Conservation (phyloP, 1,140 invertebrate species). For the Trachelipus rathkii region DNA sequence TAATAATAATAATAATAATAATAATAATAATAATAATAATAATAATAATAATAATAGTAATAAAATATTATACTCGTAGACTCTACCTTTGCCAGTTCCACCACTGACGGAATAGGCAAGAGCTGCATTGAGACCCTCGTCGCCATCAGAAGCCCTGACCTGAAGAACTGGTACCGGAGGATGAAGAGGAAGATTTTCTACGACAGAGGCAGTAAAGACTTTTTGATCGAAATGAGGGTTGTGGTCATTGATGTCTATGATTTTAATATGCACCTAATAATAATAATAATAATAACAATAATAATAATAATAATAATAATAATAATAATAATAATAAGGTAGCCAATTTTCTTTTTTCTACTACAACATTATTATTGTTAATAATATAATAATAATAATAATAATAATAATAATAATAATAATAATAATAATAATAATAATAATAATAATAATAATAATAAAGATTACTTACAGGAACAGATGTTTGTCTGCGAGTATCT, state of each 20-base stretch:
- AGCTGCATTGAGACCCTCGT: slow-evolving; percentile 69
- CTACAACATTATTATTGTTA: not conserved
- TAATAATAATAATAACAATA: not conserved
- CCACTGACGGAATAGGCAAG: slow-evolving; percentile 68
- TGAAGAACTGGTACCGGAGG: slow-evolving; percentile 73
- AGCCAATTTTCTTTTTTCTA: not conserved
- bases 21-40: slow-evolving; percentile 1
- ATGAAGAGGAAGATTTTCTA: slow-evolving; percentile 73
- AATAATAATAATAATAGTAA: not conserved
- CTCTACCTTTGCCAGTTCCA: slow-evolving; percentile 63
- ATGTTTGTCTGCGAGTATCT: slow-evolving; percentile 62
- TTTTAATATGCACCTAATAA: slow-evolving; percentile 59
- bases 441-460: slow-evolving; percentile 16
- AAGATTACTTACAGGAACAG: slow-evolving; percentile 61
- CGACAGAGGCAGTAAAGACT: slow-evolving; percentile 69
- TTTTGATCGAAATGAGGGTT: slow-evolving; percentile 69
- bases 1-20: not conserved
- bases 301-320: not conserved
- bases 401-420: slow-evolving; percentile 21
- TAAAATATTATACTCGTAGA: not conserved
- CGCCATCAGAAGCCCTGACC: slow-evolving; percentile 69
- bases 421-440: not conserved
- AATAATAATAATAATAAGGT: slow-evolving; percentile 12
- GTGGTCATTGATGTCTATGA: slow-evolving; percentile 80
- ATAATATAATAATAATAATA: not conserved